Evolutionary conservation across 2,113 vertebrate species (phyloP), one percentile per base, ranked within the genome.

Genomic region (Pterocles orientalis): DNA sequence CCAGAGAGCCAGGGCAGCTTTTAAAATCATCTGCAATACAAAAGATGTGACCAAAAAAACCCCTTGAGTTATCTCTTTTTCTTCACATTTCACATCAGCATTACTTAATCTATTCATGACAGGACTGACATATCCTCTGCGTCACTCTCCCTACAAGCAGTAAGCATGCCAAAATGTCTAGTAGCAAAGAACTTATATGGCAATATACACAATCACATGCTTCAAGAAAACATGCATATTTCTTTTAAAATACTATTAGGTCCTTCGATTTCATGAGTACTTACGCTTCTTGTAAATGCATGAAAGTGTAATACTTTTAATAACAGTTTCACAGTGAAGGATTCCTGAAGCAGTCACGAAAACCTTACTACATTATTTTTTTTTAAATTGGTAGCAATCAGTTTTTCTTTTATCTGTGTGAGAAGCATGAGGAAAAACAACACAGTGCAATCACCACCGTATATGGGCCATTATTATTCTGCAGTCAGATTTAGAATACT

Each of bases 61-160:
- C 11, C 31, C 11, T 47, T 48, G 12, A 91, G 77, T 31, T 93
- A 18, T 36, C 85, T 91, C 61, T 58, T 48, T 45, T 43, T 95
- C 56, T 72, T 90, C 85, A 86, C 29, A 78, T 86, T 97, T 94
- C 81, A 64, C 86, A 95, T 81, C 78, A 93, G 77, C 54, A 72
- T 94, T 88, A 88, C 41, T 96, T 95, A 65, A 95, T 95, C 60
- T 89, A 94, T 90, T 75, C 28, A 28, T 36, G 75, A 54, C 57
- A 36, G 58, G 64, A 92, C 58, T 90, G 92, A 89, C 86, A 96
- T 80, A 97, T 83, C 48, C 58, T 36, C 90, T 64, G 53, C 90
- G 90, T 89, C 82, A 91, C 65, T 96, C 94, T 57, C 60, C 61
- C 61, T 92, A 88, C 78, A 88, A 77, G 91, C 86, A 94, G 88